Percentiles rank a stretch among this genome's conserved stretches.
Evolutionary conservation across 1,140 invertebrate species (phyloP).

Genomic region (Trinorchestia longiramus): DNA sequence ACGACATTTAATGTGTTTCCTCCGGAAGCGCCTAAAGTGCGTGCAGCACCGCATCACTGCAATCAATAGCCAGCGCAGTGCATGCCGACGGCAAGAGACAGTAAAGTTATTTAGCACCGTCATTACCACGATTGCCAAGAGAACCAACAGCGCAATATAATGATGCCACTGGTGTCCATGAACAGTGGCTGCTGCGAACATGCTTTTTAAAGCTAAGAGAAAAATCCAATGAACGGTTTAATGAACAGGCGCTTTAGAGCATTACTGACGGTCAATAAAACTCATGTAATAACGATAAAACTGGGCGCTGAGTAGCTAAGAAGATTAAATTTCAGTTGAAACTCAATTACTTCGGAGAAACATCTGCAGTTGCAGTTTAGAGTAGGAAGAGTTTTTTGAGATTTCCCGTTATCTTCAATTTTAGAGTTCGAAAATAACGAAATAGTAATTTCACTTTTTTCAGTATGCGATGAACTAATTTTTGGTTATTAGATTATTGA

Average conservation of each 20-base stretch:
- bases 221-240: background rate
- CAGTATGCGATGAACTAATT: background rate
- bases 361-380: background rate
- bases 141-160: background rate
- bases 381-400: no score
- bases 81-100: background rate
- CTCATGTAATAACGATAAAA: background rate
- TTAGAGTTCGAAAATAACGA: no score
- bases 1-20: background rate
- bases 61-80: background rate
- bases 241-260: background rate
- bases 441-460: no score
- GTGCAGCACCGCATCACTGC: background rate
- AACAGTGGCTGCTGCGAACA: background rate
- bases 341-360: background rate
- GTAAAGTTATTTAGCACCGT: background rate
- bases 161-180: background rate
- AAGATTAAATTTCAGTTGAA: background rate
- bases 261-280: background rate
- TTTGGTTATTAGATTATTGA: background rate
- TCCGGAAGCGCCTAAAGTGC: background rate
- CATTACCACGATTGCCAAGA: background rate
- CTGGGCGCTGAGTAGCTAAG: background rate
- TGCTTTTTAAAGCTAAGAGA: background rate
- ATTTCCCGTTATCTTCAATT: no score